These are phyloP conservation scores for Oncopeltus fasciatus DNA, from an alignment of 1,140 invertebrate genomes.

Conservation along the genomic window DNA sequence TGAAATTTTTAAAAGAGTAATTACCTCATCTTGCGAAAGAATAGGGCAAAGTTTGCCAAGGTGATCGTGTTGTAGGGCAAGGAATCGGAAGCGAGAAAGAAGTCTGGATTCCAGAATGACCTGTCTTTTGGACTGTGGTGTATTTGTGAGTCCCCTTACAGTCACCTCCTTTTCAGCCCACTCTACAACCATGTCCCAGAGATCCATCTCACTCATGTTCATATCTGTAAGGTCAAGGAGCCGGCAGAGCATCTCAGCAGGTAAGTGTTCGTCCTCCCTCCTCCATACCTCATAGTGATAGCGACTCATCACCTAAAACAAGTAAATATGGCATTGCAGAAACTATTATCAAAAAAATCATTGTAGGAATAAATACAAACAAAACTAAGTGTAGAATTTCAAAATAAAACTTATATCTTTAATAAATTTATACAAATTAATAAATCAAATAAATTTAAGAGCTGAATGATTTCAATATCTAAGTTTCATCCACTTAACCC, in stretches of 20 bases:
- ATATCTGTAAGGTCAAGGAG: conserved; percentile 21
- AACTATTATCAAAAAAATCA: no score
- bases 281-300: conserved; percentile 20
- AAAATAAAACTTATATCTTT: no score
- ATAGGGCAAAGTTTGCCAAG: background rate
- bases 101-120: conserved; percentile 16
- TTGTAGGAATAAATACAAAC: no score
- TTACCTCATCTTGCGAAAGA: background rate
- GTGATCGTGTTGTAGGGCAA: conserved; percentile 11
- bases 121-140: conserved; percentile 11
- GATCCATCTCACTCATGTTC: conserved; percentile 22
- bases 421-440: no score
- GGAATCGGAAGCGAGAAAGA: conserved; percentile 21
- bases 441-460: no score
- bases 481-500: no score
- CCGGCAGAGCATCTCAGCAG: conserved; percentile 11
- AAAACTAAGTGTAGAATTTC: no score
- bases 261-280: conserved; percentile 15
- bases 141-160: background rate
- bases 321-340: no score
- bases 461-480: no score
- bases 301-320: conserved; percentile 21
- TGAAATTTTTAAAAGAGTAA: no score
- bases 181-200: conserved; percentile 17
- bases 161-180: conserved; percentile 21